Evolutionary conservation across 2,113 vertebrate genomes (phyloP).

Genomic region (Condylura cristata): DNA sequence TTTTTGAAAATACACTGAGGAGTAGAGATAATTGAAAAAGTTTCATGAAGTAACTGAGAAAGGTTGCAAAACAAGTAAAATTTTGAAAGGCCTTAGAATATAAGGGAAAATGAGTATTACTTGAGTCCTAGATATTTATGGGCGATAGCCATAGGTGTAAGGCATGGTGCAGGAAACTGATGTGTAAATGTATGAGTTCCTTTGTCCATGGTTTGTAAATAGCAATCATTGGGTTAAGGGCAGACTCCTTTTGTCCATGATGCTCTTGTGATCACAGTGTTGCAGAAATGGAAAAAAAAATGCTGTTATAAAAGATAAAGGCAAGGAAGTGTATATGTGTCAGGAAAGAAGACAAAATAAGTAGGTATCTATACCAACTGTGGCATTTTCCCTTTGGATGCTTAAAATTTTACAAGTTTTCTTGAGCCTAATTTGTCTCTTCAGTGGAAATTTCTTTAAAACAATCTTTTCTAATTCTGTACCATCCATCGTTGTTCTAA

Average conservation of each 20-base stretch:
- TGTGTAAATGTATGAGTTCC: background rate
- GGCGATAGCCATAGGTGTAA: background rate
- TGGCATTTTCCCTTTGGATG: slow-evolving; percentile 39
- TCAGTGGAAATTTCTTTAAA: background rate
- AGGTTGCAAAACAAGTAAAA: background rate
- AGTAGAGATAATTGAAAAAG: background rate
- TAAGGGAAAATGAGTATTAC: background rate
- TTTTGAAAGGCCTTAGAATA: background rate
- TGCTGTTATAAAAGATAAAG: background rate
- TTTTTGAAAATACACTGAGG: background rate
- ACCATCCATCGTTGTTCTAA: background rate
- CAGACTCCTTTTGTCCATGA: background rate
- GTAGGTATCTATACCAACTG: background rate
- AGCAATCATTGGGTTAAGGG: background rate
- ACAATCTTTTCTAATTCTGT: background rate
- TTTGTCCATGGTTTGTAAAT: background rate
- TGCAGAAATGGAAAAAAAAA: background rate
- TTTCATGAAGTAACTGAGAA: background rate
- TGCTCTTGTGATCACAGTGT: background rate
- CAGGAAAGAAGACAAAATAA: background rate
- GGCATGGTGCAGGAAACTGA: background rate
- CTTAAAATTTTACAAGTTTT: background rate
- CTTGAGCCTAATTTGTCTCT: background rate
- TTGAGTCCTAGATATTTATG: background rate
- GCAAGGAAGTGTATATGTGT: background rate